Percentiles rank a stretch among this genome's conserved stretches.
phyloP scores from a whole-genome alignment of 2,797 vertebrate genomes.

The Meriones psammophilus region DNA sequence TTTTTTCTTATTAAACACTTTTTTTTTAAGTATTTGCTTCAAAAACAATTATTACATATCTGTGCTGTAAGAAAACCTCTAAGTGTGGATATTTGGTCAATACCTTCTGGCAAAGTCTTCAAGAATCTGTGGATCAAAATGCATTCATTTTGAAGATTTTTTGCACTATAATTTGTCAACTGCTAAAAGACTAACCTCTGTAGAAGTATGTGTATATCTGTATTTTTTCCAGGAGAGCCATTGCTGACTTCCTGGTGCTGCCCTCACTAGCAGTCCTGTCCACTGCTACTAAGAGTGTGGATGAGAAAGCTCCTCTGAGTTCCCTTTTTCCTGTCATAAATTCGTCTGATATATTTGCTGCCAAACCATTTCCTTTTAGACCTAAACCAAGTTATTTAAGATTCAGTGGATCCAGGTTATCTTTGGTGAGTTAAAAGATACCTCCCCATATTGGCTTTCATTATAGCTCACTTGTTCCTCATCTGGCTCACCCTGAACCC shows the following conservation, averaged over 20 bases:
- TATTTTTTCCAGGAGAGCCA: neutral
- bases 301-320: neutral
- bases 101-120: neutral
- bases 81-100: neutral
- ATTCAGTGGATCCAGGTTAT: neutral
- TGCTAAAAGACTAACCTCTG: neutral
- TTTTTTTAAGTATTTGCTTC: slow-evolving; percentile 26
- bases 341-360: neutral
- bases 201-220: neutral
- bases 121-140: neutral
- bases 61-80: neutral
- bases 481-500: neutral
- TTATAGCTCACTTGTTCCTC: neutral
- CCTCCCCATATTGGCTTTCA: neutral
- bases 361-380: neutral
- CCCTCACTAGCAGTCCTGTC: neutral
- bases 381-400: neutral
- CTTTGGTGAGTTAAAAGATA: neutral
- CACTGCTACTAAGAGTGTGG: neutral
- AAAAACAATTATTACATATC: neutral
- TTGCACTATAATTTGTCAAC: neutral
- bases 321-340: neutral
- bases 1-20: no score
- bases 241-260: neutral
- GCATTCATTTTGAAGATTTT: slow-evolving; percentile 8